Base-by-base conservation (phyloP, 2,888 invertebrate species). In the Anticlea derivata region DNA sequence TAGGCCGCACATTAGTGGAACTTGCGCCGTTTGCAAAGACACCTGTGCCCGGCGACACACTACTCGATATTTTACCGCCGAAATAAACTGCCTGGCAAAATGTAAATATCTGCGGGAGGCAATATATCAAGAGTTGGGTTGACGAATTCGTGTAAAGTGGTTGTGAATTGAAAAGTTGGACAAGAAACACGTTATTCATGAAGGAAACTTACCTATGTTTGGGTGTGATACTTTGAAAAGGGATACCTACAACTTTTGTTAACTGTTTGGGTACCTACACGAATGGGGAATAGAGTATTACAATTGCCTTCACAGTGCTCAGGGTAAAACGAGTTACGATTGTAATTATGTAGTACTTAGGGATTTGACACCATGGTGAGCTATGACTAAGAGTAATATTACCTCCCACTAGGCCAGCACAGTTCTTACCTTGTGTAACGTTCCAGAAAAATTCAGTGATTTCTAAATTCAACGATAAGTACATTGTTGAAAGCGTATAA, bases 1-100 rank as follows among this genome's bases (percentile, higher is more conserved):
- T 87, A 89, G 85, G 86, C 86, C 85, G 77, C 80, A 87, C 84
- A 89, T 88, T 88, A 86, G 83, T 68, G 75, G 83, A 89, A 86
- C 85, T 89, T 88, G 83, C 77, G 78, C 82, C 80, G 85, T 84
- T 84, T 78, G 76, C 74, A 73, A 75, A 75, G 66, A 73, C 87
- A 87, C 88, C 87, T 87, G 87, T 75, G 85, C 65, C 70, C 56
- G 64, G 68, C 72, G 68, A 77, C 75, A 75, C 73, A 82, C 79
- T 76, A 82, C 76, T 78, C 80, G 75, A 83, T 86, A 85, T 83
- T 83, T 83, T 83, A 83, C 76, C 75, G 68, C 69, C 69, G 65
- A 68, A 78, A 76, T 75, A 75, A 76, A 78, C 77, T 77, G 67
- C 61, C 73, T 66, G 68, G 63, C 73, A 74, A 72, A 78, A 79